Percentiles rank a stretch among this genome's conserved stretches.
phyloP scores from a whole-genome alignment of 2,888 invertebrate genomes.

The Apomyelois bistriatella region DNA sequence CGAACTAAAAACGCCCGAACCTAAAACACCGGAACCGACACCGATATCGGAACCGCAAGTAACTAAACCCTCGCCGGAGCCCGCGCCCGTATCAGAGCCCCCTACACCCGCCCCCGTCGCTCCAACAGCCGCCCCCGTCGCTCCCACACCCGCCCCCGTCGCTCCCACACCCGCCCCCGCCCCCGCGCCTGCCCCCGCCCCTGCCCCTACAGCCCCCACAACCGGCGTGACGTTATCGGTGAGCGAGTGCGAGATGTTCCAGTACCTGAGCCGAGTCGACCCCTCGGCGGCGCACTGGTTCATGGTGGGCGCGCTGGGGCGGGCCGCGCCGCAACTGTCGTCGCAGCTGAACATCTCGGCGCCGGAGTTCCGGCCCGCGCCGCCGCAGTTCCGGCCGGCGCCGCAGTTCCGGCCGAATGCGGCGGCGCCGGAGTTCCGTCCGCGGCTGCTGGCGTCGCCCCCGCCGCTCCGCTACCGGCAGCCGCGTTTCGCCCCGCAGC shows the following conservation, averaged over 20 bases:
- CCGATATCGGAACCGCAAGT: no score
- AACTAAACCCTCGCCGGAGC: neutral
- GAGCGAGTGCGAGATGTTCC: constrained; percentile 46
- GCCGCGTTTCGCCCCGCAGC: neutral
- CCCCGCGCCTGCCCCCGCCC: constrained; percentile 8
- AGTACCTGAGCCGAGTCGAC: constrained; percentile 39
- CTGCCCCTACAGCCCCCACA: constrained; percentile 1
- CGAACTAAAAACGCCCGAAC: no score
- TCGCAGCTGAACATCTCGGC: constrained; percentile 1
- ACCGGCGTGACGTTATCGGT: constrained; percentile 34
- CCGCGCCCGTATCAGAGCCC: neutral
- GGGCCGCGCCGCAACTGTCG: constrained; percentile 25
- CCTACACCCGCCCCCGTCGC: constrained; percentile 8
- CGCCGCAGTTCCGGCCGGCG: constrained; percentile 15
- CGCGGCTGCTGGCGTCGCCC: constrained; percentile 11
- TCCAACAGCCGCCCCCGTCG: neutral
- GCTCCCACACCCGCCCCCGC: neutral
- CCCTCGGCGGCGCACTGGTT: constrained; percentile 47
- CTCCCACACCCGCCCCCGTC: constrained; percentile 7
- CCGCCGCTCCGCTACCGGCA: no score
- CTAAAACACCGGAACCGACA: no score
- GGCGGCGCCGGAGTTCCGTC: constrained; percentile 21
- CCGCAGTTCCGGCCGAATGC: constrained; percentile 20
- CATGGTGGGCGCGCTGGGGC: constrained; percentile 42
- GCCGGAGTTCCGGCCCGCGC: constrained; percentile 12